Base-by-base conservation (phyloP, 2,113 vertebrate species). In the Bos indicus region DNA sequence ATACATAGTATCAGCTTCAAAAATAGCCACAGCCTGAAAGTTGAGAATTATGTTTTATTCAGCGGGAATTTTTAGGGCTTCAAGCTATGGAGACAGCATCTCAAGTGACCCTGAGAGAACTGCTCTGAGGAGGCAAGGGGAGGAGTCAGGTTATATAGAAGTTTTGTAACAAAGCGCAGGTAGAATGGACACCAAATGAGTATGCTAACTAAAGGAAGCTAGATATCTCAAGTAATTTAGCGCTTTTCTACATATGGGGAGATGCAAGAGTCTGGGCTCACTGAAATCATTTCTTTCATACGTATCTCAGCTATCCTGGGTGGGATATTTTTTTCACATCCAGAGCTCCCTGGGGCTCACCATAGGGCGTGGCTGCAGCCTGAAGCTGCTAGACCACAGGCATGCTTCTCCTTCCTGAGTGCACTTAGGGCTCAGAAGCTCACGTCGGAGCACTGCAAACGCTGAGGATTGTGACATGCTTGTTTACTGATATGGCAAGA, bases 371-470 rank as follows among this genome's bases (percentile, higher is more conserved):
- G 36, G 71, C 71, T 77, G 71, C 36, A 77, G 12, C 71, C 40
- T 43, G 36, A 30, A 62, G 71, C 36, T 26, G 36, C 11, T 26
- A 2, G 9, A 77, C 13, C 5, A 43, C 71, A 77, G 71, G 21
- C 40, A 14, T 25, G 25, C 71, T 43, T 77, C 71, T 40, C 36
- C 21, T 77, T 77, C 36, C 36, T 77, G 71, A 43, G 23, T 14
- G 23, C 36, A 36, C 23, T 14, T 43, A 43, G 9, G 71, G 71
- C 13, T 77, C 71, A 43, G 11, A 6, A 77, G 36, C 71, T 74
- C 71, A 14, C 23, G 7, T 0, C 0, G 0, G 71, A 43, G 71
- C 11, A 25, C 36, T 43, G 36, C 36, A 25, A 43, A 43, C 0
- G 21, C 71, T 77, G 71, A 43, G 23, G 36, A 77, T 0, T 14